Evolutionary conservation across 1,140 invertebrate species (phyloP).

Genomic region (Paramacrobiotus metropolitanus): DNA sequence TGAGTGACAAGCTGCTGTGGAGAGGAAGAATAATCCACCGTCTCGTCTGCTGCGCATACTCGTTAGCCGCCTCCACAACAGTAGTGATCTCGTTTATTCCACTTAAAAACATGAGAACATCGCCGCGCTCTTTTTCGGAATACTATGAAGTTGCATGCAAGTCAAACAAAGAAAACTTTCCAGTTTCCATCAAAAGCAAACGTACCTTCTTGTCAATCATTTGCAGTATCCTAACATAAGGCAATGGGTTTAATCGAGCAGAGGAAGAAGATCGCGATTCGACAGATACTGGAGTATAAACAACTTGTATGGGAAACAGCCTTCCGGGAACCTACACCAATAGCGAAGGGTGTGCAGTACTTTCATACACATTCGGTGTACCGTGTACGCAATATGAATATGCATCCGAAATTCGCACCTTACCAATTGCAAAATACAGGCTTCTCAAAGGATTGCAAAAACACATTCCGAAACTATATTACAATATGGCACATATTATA

Average conservation of each 20-base stretch:
- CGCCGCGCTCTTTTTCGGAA: slow-evolving; percentile 58
- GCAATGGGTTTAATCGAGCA: slow-evolving; percentile 59
- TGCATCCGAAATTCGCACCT: too few relatives aligned
- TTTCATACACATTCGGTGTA: too few relatives aligned
- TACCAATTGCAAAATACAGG: too few relatives aligned
- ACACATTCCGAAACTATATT: too few relatives aligned
- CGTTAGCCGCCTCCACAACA: slow-evolving; percentile 58
- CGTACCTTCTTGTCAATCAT: slow-evolving; percentile 73
- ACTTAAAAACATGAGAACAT: slow-evolving; percentile 84
- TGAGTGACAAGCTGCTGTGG: slow-evolving; percentile 70
- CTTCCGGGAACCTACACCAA: slow-evolving; percentile 58
- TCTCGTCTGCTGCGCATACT: slow-evolving; percentile 51
- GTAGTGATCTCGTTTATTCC: slow-evolving; percentile 81
- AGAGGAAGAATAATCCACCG: slow-evolving; percentile 85
- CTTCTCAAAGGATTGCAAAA: too few relatives aligned
- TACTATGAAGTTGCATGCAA: slow-evolving; percentile 19
- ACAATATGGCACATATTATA: not conserved
- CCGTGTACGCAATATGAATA: too few relatives aligned
- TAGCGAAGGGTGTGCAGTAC: too few relatives aligned
- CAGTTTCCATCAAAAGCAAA: too few relatives aligned
- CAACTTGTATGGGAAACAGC: slow-evolving; percentile 66
- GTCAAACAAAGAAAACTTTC: slow-evolving; percentile 8
- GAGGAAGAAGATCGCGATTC: slow-evolving; percentile 41
- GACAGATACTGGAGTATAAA: slow-evolving; percentile 53
- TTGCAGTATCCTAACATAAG: slow-evolving; percentile 73